Base-by-base conservation (phyloP, 2,888 invertebrate genomes). In the Teinopalpus imperialis region DNA sequence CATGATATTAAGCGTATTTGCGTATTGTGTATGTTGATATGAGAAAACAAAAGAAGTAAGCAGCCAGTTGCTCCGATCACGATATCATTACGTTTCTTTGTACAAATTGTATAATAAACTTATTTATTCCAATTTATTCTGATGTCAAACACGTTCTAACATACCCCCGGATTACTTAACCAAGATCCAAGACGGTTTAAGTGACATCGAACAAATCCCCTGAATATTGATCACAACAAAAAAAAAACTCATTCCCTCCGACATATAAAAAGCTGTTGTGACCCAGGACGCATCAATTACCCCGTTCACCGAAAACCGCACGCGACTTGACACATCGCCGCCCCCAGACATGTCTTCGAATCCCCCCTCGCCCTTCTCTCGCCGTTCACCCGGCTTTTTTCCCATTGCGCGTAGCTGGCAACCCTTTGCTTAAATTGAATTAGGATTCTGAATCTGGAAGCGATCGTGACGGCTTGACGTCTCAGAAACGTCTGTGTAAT, bases 361-460 rank as follows among this genome's bases (percentile, higher is more conserved):
- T 71, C 43, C 55, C 49, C 53, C 51, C 50, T 49, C 51, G 23
- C 49, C 49, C 48, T 31, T 34, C 35, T 53, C 48, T 52, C 53
- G 49, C 53, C 54, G 49, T 56, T 54, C 55, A 54, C 44, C 43
- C 37, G 47, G 50, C 59, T 62, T 69, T 69, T 68, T 73, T 72
- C 61, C 66, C 69, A 69, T 82, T 79, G 69, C 81, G 81, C 81
- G 73, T 78, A 73, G 71, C 69, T 80, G 80, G 64, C 81, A 85
- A 85, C 85, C 85, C 85, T 82, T 81, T 80, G 74, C 67, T 66
- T 62, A 77, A 82, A 83, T 83, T 82, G 78, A 83, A 85, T 80
- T 78, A 74, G 71, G 63, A 66, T 69, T 69, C 65, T 57, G 64
- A 67, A 58, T 61, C 60, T 55, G 60, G 39, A 39, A 39, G 9